Conservation (phyloP, 2,797 vertebrate genomes). For the Characodon lateralis region DNA sequence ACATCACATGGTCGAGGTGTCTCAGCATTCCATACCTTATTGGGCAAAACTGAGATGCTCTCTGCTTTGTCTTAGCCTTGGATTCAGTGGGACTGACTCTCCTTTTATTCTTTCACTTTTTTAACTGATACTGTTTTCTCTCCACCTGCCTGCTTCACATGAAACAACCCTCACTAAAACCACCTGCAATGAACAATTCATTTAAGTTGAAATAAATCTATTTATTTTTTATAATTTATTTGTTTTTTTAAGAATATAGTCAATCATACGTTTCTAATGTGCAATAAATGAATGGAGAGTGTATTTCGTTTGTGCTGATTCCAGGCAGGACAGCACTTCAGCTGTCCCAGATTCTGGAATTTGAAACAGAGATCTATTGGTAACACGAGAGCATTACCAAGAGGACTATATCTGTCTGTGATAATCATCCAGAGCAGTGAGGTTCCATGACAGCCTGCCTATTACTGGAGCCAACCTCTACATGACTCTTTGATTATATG, state of each 20-base stretch:
- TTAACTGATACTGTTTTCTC: constrained; percentile 22
- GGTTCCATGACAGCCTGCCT: constrained; percentile 55
- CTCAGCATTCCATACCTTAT: constrained; percentile 83
- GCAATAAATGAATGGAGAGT: constrained; percentile 32
- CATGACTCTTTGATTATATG: constrained; percentile 61
- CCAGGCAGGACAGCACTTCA: constrained; percentile 51
- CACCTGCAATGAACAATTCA: not conserved
- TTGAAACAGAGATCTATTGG: constrained; percentile 52
- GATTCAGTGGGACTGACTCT: constrained; percentile 52
- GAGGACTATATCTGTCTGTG: constrained; percentile 74
- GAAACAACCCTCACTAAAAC: constrained; percentile 7
- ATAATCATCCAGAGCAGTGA: constrained; percentile 64
- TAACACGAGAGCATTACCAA: constrained; percentile 67
- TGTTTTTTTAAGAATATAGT: not conserved
- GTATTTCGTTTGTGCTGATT: constrained; percentile 32
- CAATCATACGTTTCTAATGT: constrained; percentile 15
- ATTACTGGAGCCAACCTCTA: constrained; percentile 50
- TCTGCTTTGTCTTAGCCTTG: constrained; percentile 44
- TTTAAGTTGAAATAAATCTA: not conserved
- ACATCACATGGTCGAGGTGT: constrained; percentile 73
- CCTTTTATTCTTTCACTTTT: constrained; percentile 29
- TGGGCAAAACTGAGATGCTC: constrained; percentile 70
- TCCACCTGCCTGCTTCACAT: constrained; percentile 30
- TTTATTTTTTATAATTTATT: not conserved
- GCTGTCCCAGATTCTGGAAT: constrained; percentile 59